These are phyloP conservation scores for Mythimna albipuncta DNA, from an alignment of 2,888 invertebrate species.

Conservation along the genomic window DNA sequence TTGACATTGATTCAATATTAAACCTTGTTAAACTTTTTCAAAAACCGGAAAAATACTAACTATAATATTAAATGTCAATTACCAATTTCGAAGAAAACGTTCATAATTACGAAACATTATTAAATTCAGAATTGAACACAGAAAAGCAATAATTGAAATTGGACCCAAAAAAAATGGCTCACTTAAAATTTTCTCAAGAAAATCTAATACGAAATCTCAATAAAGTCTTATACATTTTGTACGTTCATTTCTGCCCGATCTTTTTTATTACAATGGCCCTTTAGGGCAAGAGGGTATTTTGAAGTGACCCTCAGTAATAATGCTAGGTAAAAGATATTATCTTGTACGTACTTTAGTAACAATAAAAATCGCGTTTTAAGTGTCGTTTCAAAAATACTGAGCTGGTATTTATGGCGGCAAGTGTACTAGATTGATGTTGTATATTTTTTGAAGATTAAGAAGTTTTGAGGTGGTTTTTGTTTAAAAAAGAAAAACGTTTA, in stretches of 20 bases:
- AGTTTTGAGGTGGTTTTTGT: background rate
- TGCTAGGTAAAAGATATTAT: constrained; percentile 77
- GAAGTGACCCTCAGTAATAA: constrained; percentile 72
- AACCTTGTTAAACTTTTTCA: too few species aligned
- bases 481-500: background rate
- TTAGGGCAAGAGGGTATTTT: constrained; percentile 67
- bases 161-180: constrained; percentile 19
- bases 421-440: constrained; percentile 24
- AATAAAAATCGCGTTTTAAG: constrained; percentile 73
- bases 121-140: constrained; percentile 27
- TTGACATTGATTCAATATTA: too few species aligned
- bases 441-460: constrained; percentile 20
- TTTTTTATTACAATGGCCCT: constrained; percentile 66
- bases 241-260: constrained; percentile 63
- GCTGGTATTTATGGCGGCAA: constrained; percentile 33
- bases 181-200: constrained; percentile 47
- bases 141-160: constrained; percentile 49
- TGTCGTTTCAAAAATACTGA: constrained; percentile 70
- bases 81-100: constrained; percentile 16
- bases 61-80: background rate
- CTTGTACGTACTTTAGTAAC: constrained; percentile 73
- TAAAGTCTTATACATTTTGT: constrained; percentile 67
- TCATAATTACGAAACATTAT: constrained; percentile 36
- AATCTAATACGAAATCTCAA: constrained; percentile 61
- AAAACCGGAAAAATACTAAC: too few species aligned